These are phyloP conservation scores for Himalopsyche phryganea DNA, from an alignment of 1,140 invertebrate species.

Conservation along the genomic window DNA sequence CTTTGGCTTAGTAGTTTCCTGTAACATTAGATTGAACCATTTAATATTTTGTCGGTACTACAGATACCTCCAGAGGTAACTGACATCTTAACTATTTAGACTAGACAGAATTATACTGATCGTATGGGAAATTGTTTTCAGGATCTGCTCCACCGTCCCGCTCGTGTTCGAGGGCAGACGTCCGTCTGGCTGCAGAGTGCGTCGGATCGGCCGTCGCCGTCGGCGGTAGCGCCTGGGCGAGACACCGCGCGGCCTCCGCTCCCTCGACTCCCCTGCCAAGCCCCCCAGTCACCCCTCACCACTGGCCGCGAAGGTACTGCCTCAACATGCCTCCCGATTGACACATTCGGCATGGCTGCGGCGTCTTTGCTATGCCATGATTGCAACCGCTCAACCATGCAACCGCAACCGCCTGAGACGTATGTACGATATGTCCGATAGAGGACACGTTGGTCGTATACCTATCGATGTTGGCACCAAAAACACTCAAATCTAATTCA, in stretches of 20 bases:
- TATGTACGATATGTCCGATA: too few relatives aligned
- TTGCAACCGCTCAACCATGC: neutral
- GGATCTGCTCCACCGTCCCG: conserved; percentile 61
- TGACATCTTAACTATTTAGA: too few relatives aligned
- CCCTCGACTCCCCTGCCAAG: conserved; percentile 47
- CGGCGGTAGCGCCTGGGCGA: conserved; percentile 45
- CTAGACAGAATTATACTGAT: too few relatives aligned
- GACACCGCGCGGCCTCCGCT: conserved; percentile 45
- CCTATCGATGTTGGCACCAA: too few relatives aligned
- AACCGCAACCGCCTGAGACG: neutral
- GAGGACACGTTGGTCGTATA: too few relatives aligned
- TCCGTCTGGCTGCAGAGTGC: conserved; percentile 53
- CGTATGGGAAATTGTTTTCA: too few relatives aligned
- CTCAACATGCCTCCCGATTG: too few relatives aligned
- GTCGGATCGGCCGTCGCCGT: conserved; percentile 54
- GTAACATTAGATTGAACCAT: too few relatives aligned
- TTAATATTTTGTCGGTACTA: too few relatives aligned
- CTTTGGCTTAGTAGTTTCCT: too few relatives aligned
- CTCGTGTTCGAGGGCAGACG: conserved; percentile 64
- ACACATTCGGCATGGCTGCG: neutral
- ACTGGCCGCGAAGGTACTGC: conserved; percentile 38
- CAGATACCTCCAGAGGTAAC: too few relatives aligned
- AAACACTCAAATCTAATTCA: too few relatives aligned
- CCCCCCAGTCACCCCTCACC: conserved; percentile 45
- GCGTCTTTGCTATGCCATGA: conserved; percentile 1